Evolutionary conservation across 2,113 vertebrate species (phyloP), one percentile per base, ranked within the genome.

Genomic region (Neogale vison): DNA sequence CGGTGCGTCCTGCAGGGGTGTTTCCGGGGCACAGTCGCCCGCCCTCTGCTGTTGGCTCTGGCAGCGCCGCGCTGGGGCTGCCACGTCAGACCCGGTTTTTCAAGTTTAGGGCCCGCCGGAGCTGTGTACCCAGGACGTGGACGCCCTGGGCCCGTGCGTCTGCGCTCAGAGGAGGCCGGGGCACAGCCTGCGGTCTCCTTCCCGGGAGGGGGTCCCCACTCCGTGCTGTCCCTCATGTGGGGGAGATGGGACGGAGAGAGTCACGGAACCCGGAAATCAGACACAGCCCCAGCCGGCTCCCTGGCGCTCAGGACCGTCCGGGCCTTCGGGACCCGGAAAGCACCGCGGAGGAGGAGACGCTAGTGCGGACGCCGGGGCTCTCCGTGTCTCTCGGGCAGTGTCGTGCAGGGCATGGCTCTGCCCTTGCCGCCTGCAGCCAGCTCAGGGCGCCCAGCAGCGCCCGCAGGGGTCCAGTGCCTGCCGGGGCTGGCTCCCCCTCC

Each of bases 381-480:
- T 1, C 39, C 0, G 10, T 24, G 2, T 6, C 61, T 17, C 42
- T 63, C 2, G 3, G 69, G 67, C 17, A 65, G 24, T 34, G 24
- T 11, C 26, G 11, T 50, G 52, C 2, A 9, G 80, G 55, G 7
- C 34, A 36, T 18, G 50, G 67, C 24, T 55, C 50, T 3, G 18
- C 65, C 65, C 65, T 61, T 4, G 31, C 31, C 24, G 34, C 18
- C 76, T 82, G 67, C 11, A 31, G n/a, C 69, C 11, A 2, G 50
- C 76, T 8, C 20, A 0, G 34, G 18, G 36, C 15, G 0, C 47
- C 79, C 50, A 0, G 1, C 1, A 7, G 79, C 4, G 1, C 87
- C 36, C 57, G 18, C 7, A 1, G 80, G 90, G 26, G 88, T 69
- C 57, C 86, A 90, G 52, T 7, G 14, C 50, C 88, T 15, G 31